Evolutionary conservation across 1,140 invertebrate species (phyloP), one percentile per base, ranked within the genome.

Genomic region (Sesamia nonagrioides): DNA sequence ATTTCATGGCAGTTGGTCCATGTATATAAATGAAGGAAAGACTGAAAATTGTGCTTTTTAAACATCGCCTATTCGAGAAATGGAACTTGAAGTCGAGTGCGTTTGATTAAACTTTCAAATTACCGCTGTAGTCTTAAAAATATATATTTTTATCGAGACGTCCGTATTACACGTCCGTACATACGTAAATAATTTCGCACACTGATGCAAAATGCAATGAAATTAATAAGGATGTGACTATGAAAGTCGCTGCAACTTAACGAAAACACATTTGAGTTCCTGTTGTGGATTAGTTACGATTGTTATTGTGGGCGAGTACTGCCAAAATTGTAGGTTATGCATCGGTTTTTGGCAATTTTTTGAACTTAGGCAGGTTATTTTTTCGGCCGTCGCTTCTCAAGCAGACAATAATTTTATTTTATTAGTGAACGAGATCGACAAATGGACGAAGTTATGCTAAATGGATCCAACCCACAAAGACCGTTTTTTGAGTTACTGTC

Each of bases 21-120:
- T 92, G 90, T 93, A 92, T 82, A 90, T 91, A 91, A 76, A 89
- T 83, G 79, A 90, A 86, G 86, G 91, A 86, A 93, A 93, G 92
- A 93, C 92, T 93, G 92, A 93, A 83, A 86, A 82, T 84, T 84
- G 81, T 85, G 73, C 81, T 80, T 88, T 84, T 84, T 83, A 82
- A 81, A 77, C 80, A 83, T 84, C 60, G 60, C 60, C 73, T 58
- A 52, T 76, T 75, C 45, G 60, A 27, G 33, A 50, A 76, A 37
- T 42, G 72, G 54, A 74, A 74, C 13, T 45, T 45, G 75, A 18
- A 77, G 71, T 73, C 71, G 54, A 54, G 54, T 60, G 50, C 45
- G 15, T 35, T 18, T 72, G 17, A 72, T 68, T 37, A 54, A 35
- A 54, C 48, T 68, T 50, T 50, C 42, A 50, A 48, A 68, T 68